These are phyloP conservation scores for Pygoscelis adeliae DNA, from an alignment of 2,113 vertebrate species.

Conservation along the genomic window DNA sequence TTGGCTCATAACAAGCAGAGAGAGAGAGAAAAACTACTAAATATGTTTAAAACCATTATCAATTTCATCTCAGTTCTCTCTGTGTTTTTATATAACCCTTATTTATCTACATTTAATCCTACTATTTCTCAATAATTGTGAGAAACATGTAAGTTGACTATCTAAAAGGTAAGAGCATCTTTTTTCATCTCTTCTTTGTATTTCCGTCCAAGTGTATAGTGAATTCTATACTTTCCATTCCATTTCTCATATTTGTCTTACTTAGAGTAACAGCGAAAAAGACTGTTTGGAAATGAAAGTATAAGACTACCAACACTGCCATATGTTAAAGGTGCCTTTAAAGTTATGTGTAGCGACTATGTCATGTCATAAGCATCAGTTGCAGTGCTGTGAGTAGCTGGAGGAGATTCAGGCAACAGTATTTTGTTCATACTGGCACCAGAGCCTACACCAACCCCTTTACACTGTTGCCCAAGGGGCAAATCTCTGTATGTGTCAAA, in stretches of 20 bases:
- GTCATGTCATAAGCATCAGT: background rate
- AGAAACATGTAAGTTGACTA: background rate
- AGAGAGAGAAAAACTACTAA: background rate
- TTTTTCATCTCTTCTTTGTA: background rate
- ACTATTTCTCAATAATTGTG: background rate
- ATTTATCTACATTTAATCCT: background rate
- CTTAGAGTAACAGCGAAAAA: background rate
- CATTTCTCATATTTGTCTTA: background rate
- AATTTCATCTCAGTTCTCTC: background rate
- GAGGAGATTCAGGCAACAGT: background rate
- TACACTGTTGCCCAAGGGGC: background rate
- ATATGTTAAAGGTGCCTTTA: background rate
- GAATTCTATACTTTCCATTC: background rate
- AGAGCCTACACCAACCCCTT: background rate
- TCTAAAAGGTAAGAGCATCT: background rate
- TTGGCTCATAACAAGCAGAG: background rate
- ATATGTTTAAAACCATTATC: background rate
- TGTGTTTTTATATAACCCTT: background rate
- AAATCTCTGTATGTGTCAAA: background rate
- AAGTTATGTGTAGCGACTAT: background rate
- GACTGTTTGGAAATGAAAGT: background rate
- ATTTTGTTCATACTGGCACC: background rate
- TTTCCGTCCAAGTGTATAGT: background rate
- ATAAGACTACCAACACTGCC: background rate
- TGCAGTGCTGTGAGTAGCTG: background rate